Evolutionary conservation across 2,888 invertebrate genomes (phyloP).

Genomic region (Eupithecia centaureata): DNA sequence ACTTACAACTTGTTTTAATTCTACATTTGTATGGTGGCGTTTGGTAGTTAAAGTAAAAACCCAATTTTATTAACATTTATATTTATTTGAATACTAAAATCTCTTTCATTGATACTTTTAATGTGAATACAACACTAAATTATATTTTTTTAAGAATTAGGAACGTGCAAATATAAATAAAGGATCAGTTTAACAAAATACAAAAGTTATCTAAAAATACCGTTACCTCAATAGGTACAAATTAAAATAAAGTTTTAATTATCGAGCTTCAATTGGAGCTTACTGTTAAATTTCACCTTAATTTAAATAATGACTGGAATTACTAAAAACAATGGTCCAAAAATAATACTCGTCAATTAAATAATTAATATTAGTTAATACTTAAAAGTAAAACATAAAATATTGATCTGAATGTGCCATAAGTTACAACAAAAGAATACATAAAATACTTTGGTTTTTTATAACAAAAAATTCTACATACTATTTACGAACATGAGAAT

Average conservation of each 20-base stretch:
- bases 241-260: conserved; percentile 33
- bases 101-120: conserved; percentile 61
- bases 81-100: conserved; percentile 79
- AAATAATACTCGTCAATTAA: conserved; percentile 69
- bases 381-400: conserved; percentile 53
- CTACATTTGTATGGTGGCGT: too few species aligned
- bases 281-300: conserved; percentile 33
- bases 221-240: conserved; percentile 37
- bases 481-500: conserved; percentile 18
- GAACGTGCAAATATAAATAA: conserved; percentile 60
- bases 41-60: conserved; percentile 42
- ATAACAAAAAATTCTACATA: conserved; percentile 56
- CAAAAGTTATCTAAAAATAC: conserved; percentile 48
- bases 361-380: conserved; percentile 62
- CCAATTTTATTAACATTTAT: conserved; percentile 70
- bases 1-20: conserved; percentile 58
- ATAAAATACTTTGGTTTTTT: conserved; percentile 75
- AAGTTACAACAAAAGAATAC: conserved; percentile 53
- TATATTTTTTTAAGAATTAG: conserved; percentile 58
- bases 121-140: conserved; percentile 68
- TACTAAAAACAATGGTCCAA: conserved; percentile 62
- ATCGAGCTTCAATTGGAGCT: conserved; percentile 11
- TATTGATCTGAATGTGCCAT: conserved; percentile 55
- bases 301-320: conserved; percentile 46
- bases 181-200: conserved; percentile 49